Evolutionary conservation across 2,113 vertebrate species (phyloP).

Genomic region (Tragelaphus imberbis): DNA sequence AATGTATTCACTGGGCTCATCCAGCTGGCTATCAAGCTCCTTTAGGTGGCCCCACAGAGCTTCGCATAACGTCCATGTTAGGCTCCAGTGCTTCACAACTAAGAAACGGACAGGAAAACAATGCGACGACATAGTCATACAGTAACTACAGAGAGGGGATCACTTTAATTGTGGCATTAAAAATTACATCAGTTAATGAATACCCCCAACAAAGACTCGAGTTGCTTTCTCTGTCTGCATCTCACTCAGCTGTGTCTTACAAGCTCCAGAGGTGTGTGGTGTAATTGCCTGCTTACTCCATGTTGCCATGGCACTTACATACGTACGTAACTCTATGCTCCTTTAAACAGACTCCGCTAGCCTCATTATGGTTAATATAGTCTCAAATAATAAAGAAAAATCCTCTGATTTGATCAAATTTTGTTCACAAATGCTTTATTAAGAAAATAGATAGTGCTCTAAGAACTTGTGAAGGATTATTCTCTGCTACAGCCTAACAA

Average conservation of each 20-base stretch:
- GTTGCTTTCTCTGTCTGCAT: background rate
- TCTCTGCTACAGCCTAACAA: background rate
- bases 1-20: conserved; percentile 79
- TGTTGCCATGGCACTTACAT: background rate
- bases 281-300: background rate
- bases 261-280: background rate
- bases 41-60: conserved; percentile 90
- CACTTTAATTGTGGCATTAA: background rate
- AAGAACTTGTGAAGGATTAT: background rate
- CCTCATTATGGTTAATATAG: background rate
- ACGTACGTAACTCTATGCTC: background rate
- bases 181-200: background rate
- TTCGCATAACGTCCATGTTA: conserved; percentile 92
- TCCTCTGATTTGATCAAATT: conserved; percentile 13
- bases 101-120: background rate
- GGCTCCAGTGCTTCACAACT: conserved; percentile 88
- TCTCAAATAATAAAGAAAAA: background rate
- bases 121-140: background rate
- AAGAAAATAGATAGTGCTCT: background rate
- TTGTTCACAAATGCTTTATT: background rate
- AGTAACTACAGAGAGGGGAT: background rate
- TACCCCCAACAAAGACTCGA: background rate
- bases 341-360: background rate
- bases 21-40: conserved; percentile 78
- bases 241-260: background rate